A percentile compares a stretch with the other conserved stretches of the same genome.
phyloP scores from a whole-genome alignment of 2,797 vertebrate genomes.

The Gallinago stenura region DNA sequence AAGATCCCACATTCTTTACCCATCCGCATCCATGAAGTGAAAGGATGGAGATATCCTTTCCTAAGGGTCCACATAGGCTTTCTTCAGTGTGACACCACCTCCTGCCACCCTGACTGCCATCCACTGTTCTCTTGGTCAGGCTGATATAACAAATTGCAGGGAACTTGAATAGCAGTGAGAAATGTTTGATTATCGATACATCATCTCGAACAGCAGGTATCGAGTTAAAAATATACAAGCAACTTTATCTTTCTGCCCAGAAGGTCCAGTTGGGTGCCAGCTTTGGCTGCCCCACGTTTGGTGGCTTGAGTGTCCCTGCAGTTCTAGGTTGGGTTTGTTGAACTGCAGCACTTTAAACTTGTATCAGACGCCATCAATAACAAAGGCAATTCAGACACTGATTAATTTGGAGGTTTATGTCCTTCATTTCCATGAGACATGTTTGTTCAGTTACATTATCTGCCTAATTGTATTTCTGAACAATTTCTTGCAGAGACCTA shows the following conservation, averaged over 20 bases:
- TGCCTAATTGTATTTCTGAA: constrained; percentile 49
- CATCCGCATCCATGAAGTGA: not conserved
- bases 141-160: not conserved
- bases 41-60: not conserved
- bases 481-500: not conserved
- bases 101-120: not conserved
- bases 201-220: not conserved
- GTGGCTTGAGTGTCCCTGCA: not conserved
- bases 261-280: not conserved
- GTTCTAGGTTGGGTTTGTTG: not conserved
- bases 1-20: not conserved
- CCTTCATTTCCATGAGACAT: not conserved
- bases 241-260: not conserved
- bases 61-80: not conserved
- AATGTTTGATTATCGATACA: not conserved
- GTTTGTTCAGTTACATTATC: not conserved
- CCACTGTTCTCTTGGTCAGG: not conserved
- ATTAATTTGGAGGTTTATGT: not conserved
- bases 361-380: not conserved
- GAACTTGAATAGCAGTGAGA: not conserved
- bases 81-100: not conserved
- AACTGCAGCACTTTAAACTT: not conserved
- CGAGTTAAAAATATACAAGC: not conserved
- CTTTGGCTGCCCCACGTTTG: not conserved
- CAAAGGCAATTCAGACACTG: not conserved